Evolutionary conservation across 2,888 invertebrate species (phyloP), one percentile per base, ranked within the genome.

Genomic region (Dusona sp.): DNA sequence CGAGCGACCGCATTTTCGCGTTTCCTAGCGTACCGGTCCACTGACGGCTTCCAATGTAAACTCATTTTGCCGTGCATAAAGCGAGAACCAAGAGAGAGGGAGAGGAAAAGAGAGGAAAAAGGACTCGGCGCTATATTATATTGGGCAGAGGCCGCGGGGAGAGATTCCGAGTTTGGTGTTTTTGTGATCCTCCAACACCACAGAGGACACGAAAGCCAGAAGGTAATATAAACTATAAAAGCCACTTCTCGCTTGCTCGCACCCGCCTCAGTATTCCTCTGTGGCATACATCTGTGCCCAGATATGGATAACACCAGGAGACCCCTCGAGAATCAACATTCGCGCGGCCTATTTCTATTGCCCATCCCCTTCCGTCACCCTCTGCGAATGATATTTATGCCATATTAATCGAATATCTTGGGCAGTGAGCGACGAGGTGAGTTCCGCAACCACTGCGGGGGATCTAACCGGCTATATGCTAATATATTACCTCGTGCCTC

Each of bases 11-110:
- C 78, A 82, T 79, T 74, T 72, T 82, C 81, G 78, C 78, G 82
- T 78, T 79, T 79, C 72, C 87, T 78, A 25, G 36, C 61, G 45
- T 45, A 72, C 74, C 75, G 75, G 77, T 84, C 82, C 79, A 75
- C 42, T 64, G 22, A 82, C 86, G 82, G 83, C 87, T 89, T 83
- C 89, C 89, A 91, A 92, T 91, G 91, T 90, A 91, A 92, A 93
- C 91, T 92, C 92, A 92, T 92, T 92, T 92, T 91, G 90, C 91
- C 91, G 89, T 91, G 90, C 90, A 92, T 61, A 61, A 61, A 61
- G 57, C 25, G 57, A 61, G 29, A 29, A 16, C 91, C 91, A 91
- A 90, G 86, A 25, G 25, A 68, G 88, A 57, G 57, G 38, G 67
- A 42, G 64, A 61, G 61, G 16, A 29, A 54, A 22, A 22, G 54